Conservation (phyloP, 1,140 invertebrate genomes). For the Drosophila simulans region DNA sequence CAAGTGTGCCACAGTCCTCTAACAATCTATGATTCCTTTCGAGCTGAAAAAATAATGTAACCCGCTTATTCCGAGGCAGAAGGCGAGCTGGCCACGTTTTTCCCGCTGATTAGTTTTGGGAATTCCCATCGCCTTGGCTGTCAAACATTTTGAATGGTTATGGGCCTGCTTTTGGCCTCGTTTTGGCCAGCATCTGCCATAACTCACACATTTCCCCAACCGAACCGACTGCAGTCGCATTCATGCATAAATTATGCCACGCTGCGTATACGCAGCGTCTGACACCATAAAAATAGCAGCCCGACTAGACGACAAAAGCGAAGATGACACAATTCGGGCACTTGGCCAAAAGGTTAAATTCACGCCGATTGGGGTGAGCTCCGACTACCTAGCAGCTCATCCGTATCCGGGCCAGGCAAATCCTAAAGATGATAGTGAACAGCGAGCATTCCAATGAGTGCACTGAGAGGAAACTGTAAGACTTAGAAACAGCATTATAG, state of each 20-base stretch:
- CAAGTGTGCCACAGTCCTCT: slow-evolving; percentile 24
- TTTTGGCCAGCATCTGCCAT: slow-evolving; percentile 28
- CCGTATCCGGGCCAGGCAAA: not conserved
- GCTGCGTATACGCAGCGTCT: slow-evolving; percentile 43
- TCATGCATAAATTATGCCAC: slow-evolving; percentile 42
- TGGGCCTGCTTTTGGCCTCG: not conserved
- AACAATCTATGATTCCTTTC: slow-evolving; percentile 47
- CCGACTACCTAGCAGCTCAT: slow-evolving; percentile 16
- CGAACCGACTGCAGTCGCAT: slow-evolving; percentile 24
- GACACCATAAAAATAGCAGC: slow-evolving; percentile 11
- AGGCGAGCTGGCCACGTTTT: slow-evolving; percentile 38
- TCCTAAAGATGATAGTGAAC: not conserved
- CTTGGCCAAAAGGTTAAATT: slow-evolving; percentile 62
- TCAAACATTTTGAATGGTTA: slow-evolving; percentile 53
- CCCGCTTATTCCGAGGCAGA: not conserved
- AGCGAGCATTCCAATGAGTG: not conserved
- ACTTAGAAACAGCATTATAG: no score
- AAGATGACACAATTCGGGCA: slow-evolving; percentile 41
- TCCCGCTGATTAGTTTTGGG: slow-evolving; percentile 75
- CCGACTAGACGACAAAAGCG: slow-evolving; percentile 24
- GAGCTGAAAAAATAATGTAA: not conserved
- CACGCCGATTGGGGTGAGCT: slow-evolving; percentile 31
- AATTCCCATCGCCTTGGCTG: slow-evolving; percentile 65
- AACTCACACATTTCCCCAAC: slow-evolving; percentile 29
- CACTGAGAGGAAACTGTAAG: not conserved